Evolutionary conservation across 2,797 vertebrate genomes (phyloP).

Genomic region (Platyrinchus mystaceus): DNA sequence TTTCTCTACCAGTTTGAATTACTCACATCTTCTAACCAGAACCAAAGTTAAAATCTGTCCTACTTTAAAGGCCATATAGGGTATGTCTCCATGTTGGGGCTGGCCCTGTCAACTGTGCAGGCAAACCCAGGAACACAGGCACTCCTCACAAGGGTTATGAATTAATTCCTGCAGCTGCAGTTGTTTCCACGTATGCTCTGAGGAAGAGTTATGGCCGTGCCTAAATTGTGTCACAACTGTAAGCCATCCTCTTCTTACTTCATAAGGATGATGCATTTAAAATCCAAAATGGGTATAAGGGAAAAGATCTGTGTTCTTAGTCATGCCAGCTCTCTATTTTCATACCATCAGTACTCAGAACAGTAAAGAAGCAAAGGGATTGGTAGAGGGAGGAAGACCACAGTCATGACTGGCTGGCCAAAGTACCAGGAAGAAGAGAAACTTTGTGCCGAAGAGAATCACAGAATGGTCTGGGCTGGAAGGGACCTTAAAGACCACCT

Average conservation of each 20-base stretch:
- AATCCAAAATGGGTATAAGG: background rate
- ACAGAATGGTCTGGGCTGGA: background rate
- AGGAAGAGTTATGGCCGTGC: fast-evolving
- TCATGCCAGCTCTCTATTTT: background rate
- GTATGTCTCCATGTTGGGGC: background rate
- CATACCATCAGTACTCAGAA: background rate
- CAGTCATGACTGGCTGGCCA: background rate
- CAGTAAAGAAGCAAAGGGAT: background rate
- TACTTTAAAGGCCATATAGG: background rate
- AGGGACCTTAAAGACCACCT: background rate
- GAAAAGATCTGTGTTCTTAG: background rate
- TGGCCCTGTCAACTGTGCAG: background rate
- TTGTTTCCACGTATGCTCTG: background rate
- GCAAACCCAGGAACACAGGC: background rate
- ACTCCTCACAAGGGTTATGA: background rate
- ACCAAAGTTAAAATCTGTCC: background rate
- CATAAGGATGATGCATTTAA: background rate
- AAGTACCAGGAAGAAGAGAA: background rate
- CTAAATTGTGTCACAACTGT: background rate
- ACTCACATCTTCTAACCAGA: background rate
- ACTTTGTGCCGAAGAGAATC: background rate
- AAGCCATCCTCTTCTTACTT: background rate
- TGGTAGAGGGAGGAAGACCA: background rate
- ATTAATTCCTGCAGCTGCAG: background rate
- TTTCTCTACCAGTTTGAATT: background rate